Evolutionary conservation across 2,888 invertebrate genomes (phyloP).

Genomic region (Lithophane ornitopus): DNA sequence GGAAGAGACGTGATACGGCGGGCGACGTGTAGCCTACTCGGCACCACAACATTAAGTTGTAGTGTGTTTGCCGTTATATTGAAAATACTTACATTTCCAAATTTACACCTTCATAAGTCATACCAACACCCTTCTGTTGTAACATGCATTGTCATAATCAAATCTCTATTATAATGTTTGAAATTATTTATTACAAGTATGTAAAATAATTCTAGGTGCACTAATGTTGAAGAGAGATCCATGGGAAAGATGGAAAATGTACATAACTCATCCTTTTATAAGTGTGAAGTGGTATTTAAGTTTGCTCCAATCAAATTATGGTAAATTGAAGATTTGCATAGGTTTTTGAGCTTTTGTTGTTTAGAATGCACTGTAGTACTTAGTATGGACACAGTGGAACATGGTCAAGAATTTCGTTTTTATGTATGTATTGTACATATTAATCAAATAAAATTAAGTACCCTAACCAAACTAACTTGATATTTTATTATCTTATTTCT

Average conservation of each 20-base stretch:
- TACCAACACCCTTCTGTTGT: conserved; percentile 48
- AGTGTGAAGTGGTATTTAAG: conserved; percentile 90
- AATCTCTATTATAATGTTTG: conserved; percentile 31
- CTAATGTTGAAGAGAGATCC: conserved; percentile 90
- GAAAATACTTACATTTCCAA: background rate
- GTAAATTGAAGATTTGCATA: conserved; percentile 78
- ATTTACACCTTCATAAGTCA: background rate
- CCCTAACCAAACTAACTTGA: conserved; percentile 41
- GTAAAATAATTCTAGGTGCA: conserved; percentile 87
- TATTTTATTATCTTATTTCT: conserved; percentile 18
- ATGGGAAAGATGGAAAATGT: conserved; percentile 90
- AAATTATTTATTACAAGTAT: conserved; percentile 50
- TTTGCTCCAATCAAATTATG: conserved; percentile 89
- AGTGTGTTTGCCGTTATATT: background rate
- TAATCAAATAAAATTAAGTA: conserved; percentile 11
- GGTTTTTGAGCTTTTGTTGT: conserved; percentile 62
- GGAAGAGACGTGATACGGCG: background rate
- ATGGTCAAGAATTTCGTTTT: conserved; percentile 38
- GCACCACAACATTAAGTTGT: background rate
- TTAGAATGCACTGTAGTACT: conserved; percentile 58
- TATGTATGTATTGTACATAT: conserved; percentile 65
- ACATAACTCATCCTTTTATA: conserved; percentile 89
- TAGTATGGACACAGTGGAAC: conserved; percentile 49
- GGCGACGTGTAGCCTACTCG: background rate
- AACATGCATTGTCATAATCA: conserved; percentile 45